Evolutionary conservation across 2,888 invertebrate genomes (phyloP).

Genomic region (Zonitis immaculata): DNA sequence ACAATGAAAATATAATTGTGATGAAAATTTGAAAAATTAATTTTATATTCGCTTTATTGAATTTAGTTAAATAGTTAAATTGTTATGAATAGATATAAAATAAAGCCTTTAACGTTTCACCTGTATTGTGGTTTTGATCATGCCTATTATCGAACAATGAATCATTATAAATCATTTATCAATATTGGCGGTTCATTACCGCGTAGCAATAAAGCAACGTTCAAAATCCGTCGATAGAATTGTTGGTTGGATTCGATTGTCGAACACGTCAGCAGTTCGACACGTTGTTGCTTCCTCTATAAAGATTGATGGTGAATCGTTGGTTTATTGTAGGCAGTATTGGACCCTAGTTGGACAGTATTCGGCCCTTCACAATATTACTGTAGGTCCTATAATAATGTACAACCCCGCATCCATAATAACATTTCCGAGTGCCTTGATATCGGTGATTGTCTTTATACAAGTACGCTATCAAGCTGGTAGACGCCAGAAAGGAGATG

Average conservation of each 20-base stretch:
- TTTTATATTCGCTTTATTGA: too few species aligned
- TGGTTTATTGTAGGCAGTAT: constrained; percentile 19
- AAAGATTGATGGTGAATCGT: constrained; percentile 38
- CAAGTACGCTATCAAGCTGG: constrained; percentile 38
- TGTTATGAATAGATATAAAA: constrained; percentile 1
- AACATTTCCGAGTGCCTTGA: constrained; percentile 37
- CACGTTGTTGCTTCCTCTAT: constrained; percentile 44
- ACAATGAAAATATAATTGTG: too few species aligned
- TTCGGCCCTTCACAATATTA: constrained; percentile 32
- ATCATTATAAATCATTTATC: constrained; percentile 44
- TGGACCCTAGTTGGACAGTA: constrained; percentile 14
- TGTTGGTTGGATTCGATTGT: constrained; percentile 17
- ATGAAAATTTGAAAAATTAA: too few species aligned
- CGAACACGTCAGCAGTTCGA: constrained; percentile 28
- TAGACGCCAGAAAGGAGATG: constrained; percentile 35
- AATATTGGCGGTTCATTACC: constrained; percentile 44
- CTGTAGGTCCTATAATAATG: constrained; percentile 36
- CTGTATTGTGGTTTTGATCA: constrained; percentile 32
- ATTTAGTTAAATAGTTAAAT: neutral
- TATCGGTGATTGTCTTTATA: constrained; percentile 39
- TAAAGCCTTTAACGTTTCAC: constrained; percentile 29
- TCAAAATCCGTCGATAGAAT: constrained; percentile 23
- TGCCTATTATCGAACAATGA: constrained; percentile 43
- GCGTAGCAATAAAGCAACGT: constrained; percentile 41
- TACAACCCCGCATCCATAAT: constrained; percentile 36